These are phyloP conservation scores for Anagyrus pseudococci DNA, from an alignment of 2,888 invertebrate species.

Conservation along the genomic window DNA sequence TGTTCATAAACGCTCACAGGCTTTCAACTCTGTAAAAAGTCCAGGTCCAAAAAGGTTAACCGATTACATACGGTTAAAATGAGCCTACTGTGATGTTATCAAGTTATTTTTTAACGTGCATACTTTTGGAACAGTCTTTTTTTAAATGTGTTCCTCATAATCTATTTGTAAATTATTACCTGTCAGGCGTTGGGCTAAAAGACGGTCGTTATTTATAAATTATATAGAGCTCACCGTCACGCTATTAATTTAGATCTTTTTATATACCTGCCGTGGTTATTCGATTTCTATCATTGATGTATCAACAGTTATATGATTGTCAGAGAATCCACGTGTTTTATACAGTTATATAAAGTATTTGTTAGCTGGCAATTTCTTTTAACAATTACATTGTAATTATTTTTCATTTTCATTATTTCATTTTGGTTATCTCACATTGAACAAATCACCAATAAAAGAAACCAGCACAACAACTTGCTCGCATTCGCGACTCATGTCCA, in stretches of 20 bases:
- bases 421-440: too few species aligned
- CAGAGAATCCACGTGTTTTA: conserved; percentile 28
- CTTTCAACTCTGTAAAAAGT: conserved; percentile 73
- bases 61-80: conserved; percentile 67
- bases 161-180: neutral
- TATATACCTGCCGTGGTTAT: conserved; percentile 6
- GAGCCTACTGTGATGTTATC: too few species aligned
- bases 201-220: conserved; percentile 17
- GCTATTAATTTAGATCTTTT: conserved; percentile 17
- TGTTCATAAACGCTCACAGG: conserved; percentile 88
- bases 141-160: neutral
- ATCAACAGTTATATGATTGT: conserved; percentile 31
- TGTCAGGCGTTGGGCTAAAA: neutral
- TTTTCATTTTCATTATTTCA: too few species aligned
- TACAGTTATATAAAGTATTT: conserved; percentile 25
- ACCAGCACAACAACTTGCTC: too few species aligned
- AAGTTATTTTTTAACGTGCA: too few species aligned
- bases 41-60: conserved; percentile 71
- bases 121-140: too few species aligned
- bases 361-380: conserved; percentile 38
- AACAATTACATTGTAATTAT: conserved; percentile 20
- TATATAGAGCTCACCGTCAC: neutral
- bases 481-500: too few species aligned
- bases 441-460: too few species aligned
- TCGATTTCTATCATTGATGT: conserved; percentile 27